Conservation (phyloP, 1,140 invertebrate genomes). For the Drosophila nigrodunni region DNA sequence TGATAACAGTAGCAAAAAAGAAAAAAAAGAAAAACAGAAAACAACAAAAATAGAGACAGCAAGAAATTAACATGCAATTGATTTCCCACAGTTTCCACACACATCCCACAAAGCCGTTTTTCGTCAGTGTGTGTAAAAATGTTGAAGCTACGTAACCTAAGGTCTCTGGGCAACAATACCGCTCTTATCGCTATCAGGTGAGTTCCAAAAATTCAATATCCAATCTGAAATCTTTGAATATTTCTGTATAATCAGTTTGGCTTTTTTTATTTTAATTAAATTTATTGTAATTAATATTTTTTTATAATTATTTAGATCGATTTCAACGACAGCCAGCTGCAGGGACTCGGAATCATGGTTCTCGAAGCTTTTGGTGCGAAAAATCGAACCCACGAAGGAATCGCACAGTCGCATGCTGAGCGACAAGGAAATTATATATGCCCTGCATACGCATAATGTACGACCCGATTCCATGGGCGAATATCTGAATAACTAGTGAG, state of each 20-base stretch:
- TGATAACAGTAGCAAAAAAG: slow-evolving; percentile 56
- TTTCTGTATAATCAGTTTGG: neutral
- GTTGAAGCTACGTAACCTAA: slow-evolving; percentile 73
- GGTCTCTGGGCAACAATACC: slow-evolving; percentile 49
- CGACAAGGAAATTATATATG: slow-evolving; percentile 97
- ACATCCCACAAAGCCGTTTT: slow-evolving; percentile 34
- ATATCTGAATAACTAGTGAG: slow-evolving; percentile 96
- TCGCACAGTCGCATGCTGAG: slow-evolving; percentile 97
- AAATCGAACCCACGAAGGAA: slow-evolving; percentile 97
- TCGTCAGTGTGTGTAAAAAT: slow-evolving; percentile 49
- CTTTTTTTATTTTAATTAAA: neutral
- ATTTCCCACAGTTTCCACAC: slow-evolving; percentile 58
- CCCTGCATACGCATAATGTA: slow-evolving; percentile 97
- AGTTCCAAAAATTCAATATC: slow-evolving; percentile 24
- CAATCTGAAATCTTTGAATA: neutral
- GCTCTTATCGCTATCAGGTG: slow-evolving; percentile 52
- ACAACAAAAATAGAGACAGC: neutral
- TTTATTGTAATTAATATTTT: neutral
- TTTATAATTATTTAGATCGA: slow-evolving; percentile 27
- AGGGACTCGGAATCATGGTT: slow-evolving; percentile 91
- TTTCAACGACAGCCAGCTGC: slow-evolving; percentile 62
- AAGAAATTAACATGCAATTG: slow-evolving; percentile 50
- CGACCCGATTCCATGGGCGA: slow-evolving; percentile 93
- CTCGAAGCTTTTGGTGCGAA: slow-evolving; percentile 94
- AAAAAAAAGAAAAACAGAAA: slow-evolving; percentile 13